Base-by-base conservation (phyloP, 1,140 invertebrate species). In the Bombus polaris region DNA sequence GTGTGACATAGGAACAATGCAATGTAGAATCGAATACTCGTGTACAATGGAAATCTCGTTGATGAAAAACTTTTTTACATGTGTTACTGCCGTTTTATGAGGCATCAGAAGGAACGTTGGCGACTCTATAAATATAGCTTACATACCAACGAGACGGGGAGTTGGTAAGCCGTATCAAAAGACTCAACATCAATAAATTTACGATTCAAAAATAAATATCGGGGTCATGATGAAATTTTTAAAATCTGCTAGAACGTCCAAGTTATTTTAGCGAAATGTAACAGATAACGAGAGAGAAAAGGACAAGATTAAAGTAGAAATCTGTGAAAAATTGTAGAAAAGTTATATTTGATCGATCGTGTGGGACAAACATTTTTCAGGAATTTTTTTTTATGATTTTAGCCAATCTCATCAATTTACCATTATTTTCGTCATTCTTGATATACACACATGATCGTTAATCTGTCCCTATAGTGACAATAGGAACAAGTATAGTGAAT, bases 181-280 rank as follows among this genome's bases (percentile, higher is more conserved):
- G 57, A 62, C 75, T 77, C 75, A 42, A 65, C 75, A 42, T 77
- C 75, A 42, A 77, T 77, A 77, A 77, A 77, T 77, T 65, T 65
- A 42, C 57, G 28, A 42, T 62, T 59, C 39, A 22, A 62, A 77
- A 77, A 77, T 77, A 77, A 62, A 77, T 77, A 77, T 77, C 57
- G 75, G n/a, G 75, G 57, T 77, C 75, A 62, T 9, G 37, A n/a
- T 62, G 57, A 77, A 77, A 62, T 65, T 62, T 77, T 77, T 77
- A 42, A 77, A 77, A 77, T 42, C n/a, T 42, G 22, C 9, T 62
- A 59, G 37, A 39, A 39, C 22, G 35, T 62, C 12, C 35, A 28
- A n/a, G 35, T 28, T 39, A 39, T 22, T 59, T 39, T 37, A 77
- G 37, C 35, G 57, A 65, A n/a, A 25, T 65, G 37, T 77, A n/a